Base-by-base conservation (phyloP, 2,888 invertebrate species). In the Sphaerophoria rueppellii region DNA sequence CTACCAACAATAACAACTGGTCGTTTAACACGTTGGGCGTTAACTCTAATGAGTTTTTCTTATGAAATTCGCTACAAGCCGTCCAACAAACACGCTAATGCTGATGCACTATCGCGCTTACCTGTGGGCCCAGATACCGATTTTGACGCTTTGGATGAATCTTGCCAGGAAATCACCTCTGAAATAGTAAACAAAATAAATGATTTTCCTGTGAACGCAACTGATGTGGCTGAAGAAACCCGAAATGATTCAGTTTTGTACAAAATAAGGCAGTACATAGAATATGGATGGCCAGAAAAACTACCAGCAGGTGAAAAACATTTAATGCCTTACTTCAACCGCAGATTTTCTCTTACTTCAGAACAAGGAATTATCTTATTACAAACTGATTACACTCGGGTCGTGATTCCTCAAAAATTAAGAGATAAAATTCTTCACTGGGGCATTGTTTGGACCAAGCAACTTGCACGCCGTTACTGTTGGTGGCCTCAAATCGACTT, bases 1-100 rank as follows among this genome's bases (percentile, higher is more conserved):
- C 24, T 24, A 2, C 24, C 24, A 24, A 24, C 24, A 24, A 24
- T 24, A 24, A 24, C 24, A 24, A 24, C 24, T 24, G 24, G 24
- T 24, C 24, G 24, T 24, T 24, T 24, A 24, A 24, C 24, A 24
- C 24, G 24, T 24, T 78, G 78, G 52, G 72, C 78, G 37, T 46
- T 78, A 48, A 72, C 50, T 37, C 14, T 79, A 40, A 74, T 80
- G 61, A 34, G 40, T 54, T 79, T 65, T 52, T 48, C 24, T 7
- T 79, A 24, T 24, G 24, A 24, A 24, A 24, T 24, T 24, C 24
- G 24, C 24, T 24, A 24, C 24, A 24, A 24, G 24, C 24, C 24
- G 24, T 24, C 24, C 24, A 24, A 24, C 24, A 24, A 24, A 24
- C 24, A 24, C 24, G 24, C 24, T 24, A 24, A 24, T 2, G 24